Conservation (phyloP, 1,140 invertebrate genomes). For the Drosophila sproati region DNA sequence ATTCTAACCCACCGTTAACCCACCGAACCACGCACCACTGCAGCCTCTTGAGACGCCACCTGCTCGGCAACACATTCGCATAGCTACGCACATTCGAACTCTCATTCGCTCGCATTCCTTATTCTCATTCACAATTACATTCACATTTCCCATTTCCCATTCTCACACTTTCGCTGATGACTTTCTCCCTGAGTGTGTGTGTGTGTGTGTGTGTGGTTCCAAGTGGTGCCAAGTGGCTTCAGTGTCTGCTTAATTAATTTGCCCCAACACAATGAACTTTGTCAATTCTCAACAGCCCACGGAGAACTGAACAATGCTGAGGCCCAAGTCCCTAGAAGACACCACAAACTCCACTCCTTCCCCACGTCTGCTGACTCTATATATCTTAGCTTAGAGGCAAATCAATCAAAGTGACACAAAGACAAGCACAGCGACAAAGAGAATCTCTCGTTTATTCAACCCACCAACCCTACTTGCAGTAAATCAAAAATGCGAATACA, state of each 20-base stretch:
- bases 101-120: slow-evolving; percentile 14
- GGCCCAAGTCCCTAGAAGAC: background rate
- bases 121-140: slow-evolving; percentile 24
- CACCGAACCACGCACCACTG: background rate
- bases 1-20: background rate
- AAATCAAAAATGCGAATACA: slow-evolving; percentile 52
- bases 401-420: slow-evolving; percentile 63
- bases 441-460: background rate
- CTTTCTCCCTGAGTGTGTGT: background rate
- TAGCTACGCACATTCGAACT: slow-evolving; percentile 7
- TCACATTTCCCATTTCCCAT: slow-evolving; percentile 8
- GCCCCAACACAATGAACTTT: slow-evolving; percentile 49
- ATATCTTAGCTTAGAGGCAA: slow-evolving; percentile 13
- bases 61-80: slow-evolving; percentile 25
- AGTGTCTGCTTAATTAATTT: slow-evolving; percentile 67
- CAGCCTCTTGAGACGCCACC: slow-evolving; percentile 10
- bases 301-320: slow-evolving; percentile 18
- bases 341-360: background rate
- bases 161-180: slow-evolving; percentile 4
- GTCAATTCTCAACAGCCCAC: slow-evolving; percentile 40
- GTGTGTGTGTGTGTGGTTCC: slow-evolving; percentile 5
- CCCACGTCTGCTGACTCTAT: background rate
- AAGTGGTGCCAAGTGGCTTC: slow-evolving; percentile 39
- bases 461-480: slow-evolving; percentile 9
- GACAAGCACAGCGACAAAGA: slow-evolving; percentile 16